Conservation (phyloP, 2,113 vertebrate genomes). For the Marmota monax region DNA sequence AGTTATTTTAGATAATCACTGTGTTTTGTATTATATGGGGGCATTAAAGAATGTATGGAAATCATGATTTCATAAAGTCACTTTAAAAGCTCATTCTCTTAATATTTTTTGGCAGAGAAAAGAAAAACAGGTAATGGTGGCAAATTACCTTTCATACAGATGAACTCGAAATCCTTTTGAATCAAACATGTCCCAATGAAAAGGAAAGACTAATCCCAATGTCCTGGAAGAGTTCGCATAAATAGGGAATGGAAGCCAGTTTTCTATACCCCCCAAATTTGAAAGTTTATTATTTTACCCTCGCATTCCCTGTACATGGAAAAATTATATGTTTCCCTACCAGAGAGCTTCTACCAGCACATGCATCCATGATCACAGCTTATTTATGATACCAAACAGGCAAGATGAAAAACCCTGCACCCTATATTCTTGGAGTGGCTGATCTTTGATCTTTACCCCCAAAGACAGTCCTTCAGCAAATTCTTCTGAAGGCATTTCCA, state of each 20-base stretch:
- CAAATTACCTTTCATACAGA: slow-evolving; percentile 47
- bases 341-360: background rate
- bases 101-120: slow-evolving; percentile 43
- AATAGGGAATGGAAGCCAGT: background rate
- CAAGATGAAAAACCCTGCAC: slow-evolving; percentile 24
- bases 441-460: slow-evolving; percentile 70
- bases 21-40: background rate
- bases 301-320: background rate
- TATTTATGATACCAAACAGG: slow-evolving; percentile 49
- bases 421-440: background rate
- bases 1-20: slow-evolving; percentile 17
- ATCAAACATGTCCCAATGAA: slow-evolving; percentile 56
- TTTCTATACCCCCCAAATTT: background rate
- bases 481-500: slow-evolving; percentile 65
- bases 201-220: slow-evolving; percentile 38
- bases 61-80: slow-evolving; percentile 33
- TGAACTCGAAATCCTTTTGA: slow-evolving; percentile 29
- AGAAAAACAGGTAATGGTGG: background rate
- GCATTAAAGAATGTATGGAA: slow-evolving; percentile 20
- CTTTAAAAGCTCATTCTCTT: slow-evolving; percentile 28
- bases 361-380: slow-evolving; percentile 8
- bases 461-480: slow-evolving; percentile 55
- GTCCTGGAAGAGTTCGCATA: background rate
- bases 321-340: slow-evolving; percentile 44
- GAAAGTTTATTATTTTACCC: background rate